A percentile compares a stretch with the other conserved stretches of the same genome.
Evolutionary conservation across 2,888 invertebrate species (phyloP).

Genomic region (Dorcus parallelipipedus): DNA sequence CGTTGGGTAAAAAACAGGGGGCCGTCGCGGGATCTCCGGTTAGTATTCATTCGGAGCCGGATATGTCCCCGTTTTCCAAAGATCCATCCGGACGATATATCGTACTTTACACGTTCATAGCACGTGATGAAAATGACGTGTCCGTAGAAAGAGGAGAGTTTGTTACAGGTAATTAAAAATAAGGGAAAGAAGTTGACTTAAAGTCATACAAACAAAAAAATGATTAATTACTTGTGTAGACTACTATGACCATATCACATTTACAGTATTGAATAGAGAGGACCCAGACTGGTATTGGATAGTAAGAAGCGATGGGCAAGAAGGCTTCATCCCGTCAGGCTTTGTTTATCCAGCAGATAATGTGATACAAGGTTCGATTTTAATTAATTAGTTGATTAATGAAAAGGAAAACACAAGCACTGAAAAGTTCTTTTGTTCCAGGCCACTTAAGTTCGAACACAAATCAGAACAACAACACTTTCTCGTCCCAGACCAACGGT

Average conservation of each 20-base stretch:
- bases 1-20: conserved; percentile 57
- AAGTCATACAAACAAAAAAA: background rate
- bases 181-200: background rate
- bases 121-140: conserved; percentile 90
- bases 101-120: conserved; percentile 89
- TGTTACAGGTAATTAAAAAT: conserved; percentile 66
- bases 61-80: conserved; percentile 69
- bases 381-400: background rate
- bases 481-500: conserved; percentile 36
- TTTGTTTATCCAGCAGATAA: conserved; percentile 89
- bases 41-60: conserved; percentile 54
- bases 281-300: conserved; percentile 98
- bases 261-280: conserved; percentile 79
- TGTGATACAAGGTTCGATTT: conserved; percentile 59
- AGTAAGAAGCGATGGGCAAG: conserved; percentile 85
- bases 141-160: conserved; percentile 92
- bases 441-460: conserved; percentile 50
- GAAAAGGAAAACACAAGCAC: background rate
- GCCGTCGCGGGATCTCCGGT: conserved; percentile 49
- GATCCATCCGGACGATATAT: conserved; percentile 89
- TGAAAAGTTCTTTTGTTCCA: conserved; percentile 20
- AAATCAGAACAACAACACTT: conserved; percentile 37
- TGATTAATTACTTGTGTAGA: background rate
- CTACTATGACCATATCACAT: background rate
- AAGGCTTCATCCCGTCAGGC: conserved; percentile 93